Evolutionary conservation across 1,140 invertebrate genomes (phyloP).

Genomic region (Choristoneura fumiferana): DNA sequence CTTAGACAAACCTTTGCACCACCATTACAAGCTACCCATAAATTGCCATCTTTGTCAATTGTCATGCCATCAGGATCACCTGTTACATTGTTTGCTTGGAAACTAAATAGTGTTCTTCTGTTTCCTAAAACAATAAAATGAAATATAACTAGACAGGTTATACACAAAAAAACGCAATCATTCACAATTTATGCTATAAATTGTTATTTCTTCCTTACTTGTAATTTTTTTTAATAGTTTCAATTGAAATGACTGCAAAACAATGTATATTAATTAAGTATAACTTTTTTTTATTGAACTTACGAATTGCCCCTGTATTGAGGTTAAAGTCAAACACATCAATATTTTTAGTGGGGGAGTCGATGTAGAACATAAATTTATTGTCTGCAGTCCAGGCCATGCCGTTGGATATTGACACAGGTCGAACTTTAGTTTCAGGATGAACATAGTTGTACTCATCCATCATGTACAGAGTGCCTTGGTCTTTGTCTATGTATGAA

Average conservation of each 20-base stretch:
- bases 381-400: conserved; percentile 88
- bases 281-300: conserved; percentile 50
- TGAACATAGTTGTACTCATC: conserved; percentile 47
- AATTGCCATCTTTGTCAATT: conserved; percentile 84
- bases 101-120: conserved; percentile 73
- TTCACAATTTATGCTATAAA: too few relatives aligned
- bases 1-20: conserved; percentile 69
- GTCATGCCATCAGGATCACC: conserved; percentile 86
- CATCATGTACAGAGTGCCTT: conserved; percentile 62
- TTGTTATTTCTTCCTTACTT: too few relatives aligned
- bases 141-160: conserved; percentile 20
- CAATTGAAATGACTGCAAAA: too few relatives aligned
- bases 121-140: conserved; percentile 59
- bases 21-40: conserved; percentile 85
- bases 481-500: conserved; percentile 48
- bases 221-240: too few relatives aligned
- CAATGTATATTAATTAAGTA: too few relatives aligned
- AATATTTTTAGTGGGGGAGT: conserved; percentile 83
- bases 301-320: conserved; percentile 82
- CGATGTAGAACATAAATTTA: conserved; percentile 88
- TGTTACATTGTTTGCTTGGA: conserved; percentile 77
- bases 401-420: conserved; percentile 87
- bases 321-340: conserved; percentile 88
- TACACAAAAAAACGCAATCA: too few relatives aligned
- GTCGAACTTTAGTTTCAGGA: conserved; percentile 53